Evolutionary conservation across 2,113 vertebrate genomes (phyloP).

Genomic region (Clarias batrachus): DNA sequence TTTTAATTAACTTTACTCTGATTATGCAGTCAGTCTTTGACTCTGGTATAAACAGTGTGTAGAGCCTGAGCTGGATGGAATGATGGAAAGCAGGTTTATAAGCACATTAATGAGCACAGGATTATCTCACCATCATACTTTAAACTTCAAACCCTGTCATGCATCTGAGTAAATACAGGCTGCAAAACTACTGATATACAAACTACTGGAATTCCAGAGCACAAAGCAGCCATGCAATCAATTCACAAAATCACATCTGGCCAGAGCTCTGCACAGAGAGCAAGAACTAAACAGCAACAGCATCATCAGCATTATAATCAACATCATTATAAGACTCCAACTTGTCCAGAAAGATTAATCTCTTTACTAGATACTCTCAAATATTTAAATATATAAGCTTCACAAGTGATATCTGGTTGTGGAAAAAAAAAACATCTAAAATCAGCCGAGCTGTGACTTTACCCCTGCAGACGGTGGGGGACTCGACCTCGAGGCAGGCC

Average conservation of each 20-base stretch:
- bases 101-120: not conserved
- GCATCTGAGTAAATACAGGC: slow-evolving; percentile 2
- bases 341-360: not conserved
- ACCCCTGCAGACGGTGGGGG: slow-evolving; percentile 71
- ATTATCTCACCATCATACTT: not conserved
- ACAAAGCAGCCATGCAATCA: slow-evolving; percentile 9
- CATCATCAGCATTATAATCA: not conserved
- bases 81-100: slow-evolving; percentile 15
- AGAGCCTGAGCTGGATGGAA: slow-evolving; percentile 11
- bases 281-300: not conserved
- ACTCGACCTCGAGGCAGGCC: slow-evolving; percentile 75
- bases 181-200: not conserved
- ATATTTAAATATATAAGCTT: not conserved
- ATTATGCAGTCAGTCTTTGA: slow-evolving; percentile 15
- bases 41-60: not conserved
- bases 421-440: not conserved
- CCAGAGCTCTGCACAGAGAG: not conserved
- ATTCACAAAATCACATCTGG: not conserved
- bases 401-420: not conserved
- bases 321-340: not conserved
- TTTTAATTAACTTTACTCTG: not conserved
- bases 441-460: slow-evolving; percentile 70
- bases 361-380: not conserved
- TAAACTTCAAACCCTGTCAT: not conserved
- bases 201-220: not conserved